Evolutionary conservation across 2,113 vertebrate species (phyloP).

Genomic region (Rhea americana): DNA sequence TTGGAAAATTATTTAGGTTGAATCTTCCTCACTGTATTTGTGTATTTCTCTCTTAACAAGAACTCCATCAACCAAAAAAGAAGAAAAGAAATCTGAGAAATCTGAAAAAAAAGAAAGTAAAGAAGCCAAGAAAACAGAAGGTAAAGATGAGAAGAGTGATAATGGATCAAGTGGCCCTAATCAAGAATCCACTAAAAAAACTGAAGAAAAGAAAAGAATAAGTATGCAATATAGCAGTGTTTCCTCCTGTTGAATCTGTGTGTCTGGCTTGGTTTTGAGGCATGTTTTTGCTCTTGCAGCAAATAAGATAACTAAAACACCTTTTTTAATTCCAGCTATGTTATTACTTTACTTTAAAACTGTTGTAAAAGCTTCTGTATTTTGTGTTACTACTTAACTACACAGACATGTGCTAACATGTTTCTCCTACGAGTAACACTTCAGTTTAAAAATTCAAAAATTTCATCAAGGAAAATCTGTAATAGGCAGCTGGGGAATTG

Average conservation of each 20-base stretch:
- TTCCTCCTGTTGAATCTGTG: conserved; percentile 31
- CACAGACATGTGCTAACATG: neutral
- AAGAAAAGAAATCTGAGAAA: conserved; percentile 94
- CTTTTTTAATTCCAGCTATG: neutral
- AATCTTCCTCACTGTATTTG: conserved; percentile 23
- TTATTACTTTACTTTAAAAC: neutral
- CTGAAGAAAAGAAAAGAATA: conserved; percentile 89
- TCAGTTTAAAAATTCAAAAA: neutral
- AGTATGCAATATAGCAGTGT: conserved; percentile 77
- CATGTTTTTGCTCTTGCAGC: conserved; percentile 12
- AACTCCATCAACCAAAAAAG: conserved; percentile 87
- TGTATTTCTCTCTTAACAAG: conserved; percentile 72
- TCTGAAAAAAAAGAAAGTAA: conserved; percentile 89
- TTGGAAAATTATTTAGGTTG: neutral
- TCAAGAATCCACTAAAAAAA: conserved; percentile 83
- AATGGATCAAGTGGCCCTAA: conserved; percentile 76
- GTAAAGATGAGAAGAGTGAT: conserved; percentile 86
- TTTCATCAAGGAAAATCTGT: neutral
- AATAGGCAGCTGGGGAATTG: neutral
- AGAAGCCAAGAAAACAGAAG: conserved; percentile 87
- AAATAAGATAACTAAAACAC: neutral
- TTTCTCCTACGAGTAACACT: neutral
- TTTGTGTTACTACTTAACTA: neutral
- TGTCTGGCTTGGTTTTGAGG: conserved; percentile 40
- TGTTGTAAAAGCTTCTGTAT: neutral